Evolutionary conservation across 2,888 invertebrate species (phyloP), one percentile per base, ranked within the genome.

Genomic region (Hetaerina titia): DNA sequence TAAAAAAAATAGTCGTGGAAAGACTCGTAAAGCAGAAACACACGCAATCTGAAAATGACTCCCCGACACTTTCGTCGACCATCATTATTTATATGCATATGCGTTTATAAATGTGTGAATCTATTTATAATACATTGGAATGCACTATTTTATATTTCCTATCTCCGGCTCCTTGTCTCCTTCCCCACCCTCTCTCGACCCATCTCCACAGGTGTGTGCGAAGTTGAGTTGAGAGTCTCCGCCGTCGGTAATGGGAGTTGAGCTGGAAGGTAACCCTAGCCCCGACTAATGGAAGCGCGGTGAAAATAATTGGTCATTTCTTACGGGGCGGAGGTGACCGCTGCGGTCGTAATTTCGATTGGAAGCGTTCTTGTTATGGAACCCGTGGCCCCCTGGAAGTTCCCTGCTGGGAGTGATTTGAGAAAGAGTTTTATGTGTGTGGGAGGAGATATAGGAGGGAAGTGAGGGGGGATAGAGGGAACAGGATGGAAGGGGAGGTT

Each of bases 221-320:
- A 56, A 92, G 92, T 92, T 81, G 69, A 92, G 92, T 57, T 56
- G 69, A 64, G 56, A 69, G 31, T 69, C 45, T 69, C n/a, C 56
- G 45, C 92, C 56, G 69, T 56, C n/a, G 92, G 69, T 92, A 92
- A 92, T 92, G 92, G 69, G 69, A 92, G 56, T 92, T 64, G 92
- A 92, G 45, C 69, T 69, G 45, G 19, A 56, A 19, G 92, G 92
- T 92, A 74, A 92, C 92, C 56, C 64, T n/a, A 69, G 69, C 69
- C 13, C 69, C 22, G 69, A 74, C 92, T 92, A 92, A 92, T 92
- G 92, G 92, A 92, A 56, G 92, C 45, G 69, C 69, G 92, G 92
- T 56, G 69, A 92, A 92, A 92, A 92, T 92, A 92, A 92, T 92
- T 92, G 92, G 92, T 92, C 92, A 92, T 92, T 92, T 92, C 92